Conservation (phyloP, 2,888 invertebrate genomes). For the Harpalus rufipes region DNA sequence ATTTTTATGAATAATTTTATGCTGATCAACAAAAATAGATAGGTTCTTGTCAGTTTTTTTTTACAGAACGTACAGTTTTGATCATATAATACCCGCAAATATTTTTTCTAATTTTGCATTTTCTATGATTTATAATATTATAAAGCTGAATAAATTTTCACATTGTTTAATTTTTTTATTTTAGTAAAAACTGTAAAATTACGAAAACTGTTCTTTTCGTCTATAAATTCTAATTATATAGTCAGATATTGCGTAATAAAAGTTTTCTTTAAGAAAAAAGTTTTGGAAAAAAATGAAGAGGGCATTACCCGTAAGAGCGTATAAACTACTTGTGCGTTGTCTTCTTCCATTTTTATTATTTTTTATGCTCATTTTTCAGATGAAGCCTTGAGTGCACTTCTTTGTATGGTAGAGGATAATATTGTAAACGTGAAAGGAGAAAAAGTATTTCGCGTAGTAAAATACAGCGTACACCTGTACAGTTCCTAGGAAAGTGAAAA, state of each 20-base stretch:
- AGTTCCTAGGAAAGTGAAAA: constrained; percentile 41
- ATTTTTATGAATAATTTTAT: no score
- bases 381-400: constrained; percentile 45
- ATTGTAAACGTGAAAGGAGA: background rate
- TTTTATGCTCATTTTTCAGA: constrained; percentile 48
- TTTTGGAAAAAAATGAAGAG: background rate
- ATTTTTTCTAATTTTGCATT: no score
- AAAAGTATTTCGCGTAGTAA: constrained; percentile 20
- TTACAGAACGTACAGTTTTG: no score
- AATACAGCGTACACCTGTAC: constrained; percentile 44
- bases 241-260: constrained; percentile 43
- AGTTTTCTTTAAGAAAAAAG: constrained; percentile 19
- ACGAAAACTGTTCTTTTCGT: background rate
- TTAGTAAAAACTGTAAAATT: background rate
- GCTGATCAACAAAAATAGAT: no score
- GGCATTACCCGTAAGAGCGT: constrained; percentile 24
- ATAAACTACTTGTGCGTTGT: constrained; percentile 38
- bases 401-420: constrained; percentile 30
- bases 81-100: no score
- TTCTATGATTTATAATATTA: no score
- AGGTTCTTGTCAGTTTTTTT: no score
- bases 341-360: constrained; percentile 36
- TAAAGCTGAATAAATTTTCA: background rate
- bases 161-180: background rate
- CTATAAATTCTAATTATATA: background rate